phyloP scores from a whole-genome alignment of 1,140 invertebrate species.

The Alviniconcha marisindica region DNA sequence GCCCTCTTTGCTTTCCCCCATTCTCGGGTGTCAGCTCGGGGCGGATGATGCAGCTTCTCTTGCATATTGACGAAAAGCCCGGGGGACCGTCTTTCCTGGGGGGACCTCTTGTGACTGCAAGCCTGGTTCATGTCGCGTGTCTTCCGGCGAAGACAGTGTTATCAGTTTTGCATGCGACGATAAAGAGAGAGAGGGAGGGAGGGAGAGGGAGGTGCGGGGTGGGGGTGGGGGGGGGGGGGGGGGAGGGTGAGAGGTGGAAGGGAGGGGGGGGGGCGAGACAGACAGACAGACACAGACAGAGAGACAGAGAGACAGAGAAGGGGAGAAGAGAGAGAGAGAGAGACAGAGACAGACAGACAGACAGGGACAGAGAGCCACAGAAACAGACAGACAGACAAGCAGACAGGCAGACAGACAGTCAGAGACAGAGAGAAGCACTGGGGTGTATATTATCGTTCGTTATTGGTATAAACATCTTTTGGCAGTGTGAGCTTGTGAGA shows the following conservation, averaged over 20 bases:
- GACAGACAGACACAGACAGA: slow-evolving; percentile 10
- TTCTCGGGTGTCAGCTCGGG: background rate
- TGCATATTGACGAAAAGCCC: too few relatives aligned
- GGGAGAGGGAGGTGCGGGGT: background rate
- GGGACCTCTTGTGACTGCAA: background rate
- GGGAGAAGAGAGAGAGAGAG: background rate
- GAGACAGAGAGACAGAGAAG: slow-evolving; percentile 28
- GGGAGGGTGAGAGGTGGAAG: background rate
- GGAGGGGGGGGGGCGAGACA: background rate
- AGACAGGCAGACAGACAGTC: background rate
- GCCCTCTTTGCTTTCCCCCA: too few relatives aligned
- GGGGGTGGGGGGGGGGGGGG: background rate
- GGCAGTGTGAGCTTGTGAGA: too few relatives aligned
- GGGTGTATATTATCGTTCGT: too few relatives aligned
- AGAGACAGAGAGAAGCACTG: too few relatives aligned
- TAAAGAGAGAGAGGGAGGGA: background rate
- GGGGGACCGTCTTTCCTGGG: background rate
- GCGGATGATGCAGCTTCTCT: too few relatives aligned
- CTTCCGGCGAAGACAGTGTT: too few relatives aligned
- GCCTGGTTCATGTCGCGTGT: too few relatives aligned
- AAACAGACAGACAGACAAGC: slow-evolving; percentile 11
- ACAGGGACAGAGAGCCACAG: background rate
- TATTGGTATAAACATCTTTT: too few relatives aligned
- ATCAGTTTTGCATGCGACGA: too few relatives aligned
- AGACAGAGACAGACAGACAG: slow-evolving; percentile 17